Percentiles rank a stretch among this genome's conserved stretches.
phyloP scores from a whole-genome alignment of 2,888 invertebrate species.

The Caenorhabditis virilis region DNA sequence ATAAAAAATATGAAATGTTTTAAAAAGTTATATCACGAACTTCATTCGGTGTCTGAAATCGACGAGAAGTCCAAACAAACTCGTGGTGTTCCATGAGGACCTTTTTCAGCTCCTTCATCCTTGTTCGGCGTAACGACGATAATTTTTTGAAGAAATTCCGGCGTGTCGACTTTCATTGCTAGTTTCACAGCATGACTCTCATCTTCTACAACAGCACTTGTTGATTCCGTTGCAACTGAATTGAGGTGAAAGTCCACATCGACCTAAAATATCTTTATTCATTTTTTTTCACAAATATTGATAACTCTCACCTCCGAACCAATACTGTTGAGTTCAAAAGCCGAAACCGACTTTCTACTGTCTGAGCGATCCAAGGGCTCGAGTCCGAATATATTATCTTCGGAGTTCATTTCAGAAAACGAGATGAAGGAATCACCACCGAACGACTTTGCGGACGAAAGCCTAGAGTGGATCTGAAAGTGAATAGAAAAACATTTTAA shows the following conservation, averaged over 20 bases:
- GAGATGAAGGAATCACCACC: background rate
- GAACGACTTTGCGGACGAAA: slow-evolving; percentile 8
- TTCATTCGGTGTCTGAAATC: background rate
- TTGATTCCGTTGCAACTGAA: background rate
- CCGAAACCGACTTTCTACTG: slow-evolving; percentile 14
- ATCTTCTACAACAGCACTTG: background rate
- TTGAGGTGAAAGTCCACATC: background rate
- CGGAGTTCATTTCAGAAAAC: background rate
- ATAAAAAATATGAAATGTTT: too few species aligned
- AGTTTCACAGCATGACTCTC: background rate
- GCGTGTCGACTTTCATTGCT: background rate
- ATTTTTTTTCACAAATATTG: background rate
- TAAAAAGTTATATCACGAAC: background rate
- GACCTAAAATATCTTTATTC: background rate
- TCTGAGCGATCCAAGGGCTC: slow-evolving; percentile 2
- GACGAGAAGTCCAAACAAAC: background rate
- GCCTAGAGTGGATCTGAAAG: slow-evolving; percentile 10
- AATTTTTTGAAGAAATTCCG: background rate
- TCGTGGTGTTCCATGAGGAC: background rate
- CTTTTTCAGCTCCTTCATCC: background rate
- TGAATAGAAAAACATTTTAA: background rate
- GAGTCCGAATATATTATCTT: slow-evolving; percentile 5
- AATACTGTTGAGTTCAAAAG: slow-evolving; percentile 15
- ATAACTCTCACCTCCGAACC: slow-evolving; percentile 6
- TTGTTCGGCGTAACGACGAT: background rate